A percentile compares a stretch with the other conserved stretches of the same genome.
These are phyloP conservation scores for Mustela nigripes DNA, from an alignment of 2,113 vertebrate genomes.

Conservation along the genomic window DNA sequence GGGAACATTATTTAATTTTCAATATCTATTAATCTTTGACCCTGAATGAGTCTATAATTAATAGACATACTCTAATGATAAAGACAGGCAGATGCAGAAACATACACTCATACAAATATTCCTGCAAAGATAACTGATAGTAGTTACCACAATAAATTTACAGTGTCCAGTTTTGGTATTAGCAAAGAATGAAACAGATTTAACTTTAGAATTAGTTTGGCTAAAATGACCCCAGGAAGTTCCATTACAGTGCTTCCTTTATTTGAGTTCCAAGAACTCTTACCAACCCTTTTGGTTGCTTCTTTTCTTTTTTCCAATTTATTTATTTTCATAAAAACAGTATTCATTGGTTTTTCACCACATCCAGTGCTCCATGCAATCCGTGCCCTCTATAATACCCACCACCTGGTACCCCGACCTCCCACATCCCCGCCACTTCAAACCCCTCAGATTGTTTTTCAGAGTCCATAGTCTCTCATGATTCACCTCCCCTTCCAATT, in stretches of 20 bases:
- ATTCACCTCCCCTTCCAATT: no score
- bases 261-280: conserved; percentile 1
- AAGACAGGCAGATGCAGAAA: neutral
- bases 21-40: conserved; percentile 34
- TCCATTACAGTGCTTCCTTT: neutral
- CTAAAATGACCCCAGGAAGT: neutral
- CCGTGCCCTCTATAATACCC: no score
- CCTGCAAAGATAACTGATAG: neutral
- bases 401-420: no score
- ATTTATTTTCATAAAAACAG: no score
- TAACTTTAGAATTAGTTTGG: conserved; percentile 21
- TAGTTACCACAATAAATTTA: neutral
- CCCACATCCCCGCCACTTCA: no score
- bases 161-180: neutral
- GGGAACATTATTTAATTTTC: conserved; percentile 46
- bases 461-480: no score
- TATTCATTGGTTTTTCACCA: no score
- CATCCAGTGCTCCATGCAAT: no score
- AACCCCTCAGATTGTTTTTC: no score
- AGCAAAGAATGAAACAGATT: conserved; percentile 11
- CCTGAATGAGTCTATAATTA: neutral
- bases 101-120: neutral
- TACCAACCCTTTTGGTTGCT: neutral
- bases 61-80: conserved; percentile 18
- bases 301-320: conserved; percentile 12